phyloP scores from a whole-genome alignment of 2,888 invertebrate species.

The Agriopis leucophaearia region DNA sequence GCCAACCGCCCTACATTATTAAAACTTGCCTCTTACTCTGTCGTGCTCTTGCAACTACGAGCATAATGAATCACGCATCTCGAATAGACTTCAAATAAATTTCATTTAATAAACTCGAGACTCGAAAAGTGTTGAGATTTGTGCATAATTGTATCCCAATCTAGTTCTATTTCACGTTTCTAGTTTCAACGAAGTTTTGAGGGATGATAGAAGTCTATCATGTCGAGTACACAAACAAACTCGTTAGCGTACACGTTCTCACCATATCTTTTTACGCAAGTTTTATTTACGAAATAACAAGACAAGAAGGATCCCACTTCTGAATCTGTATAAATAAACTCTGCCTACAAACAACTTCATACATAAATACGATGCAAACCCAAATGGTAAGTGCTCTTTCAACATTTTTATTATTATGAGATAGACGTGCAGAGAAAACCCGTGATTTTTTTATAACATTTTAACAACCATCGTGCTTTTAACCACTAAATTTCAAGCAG shows the following conservation, averaged over 20 bases:
- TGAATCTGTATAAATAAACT: conserved; percentile 16
- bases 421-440: conserved; percentile 40
- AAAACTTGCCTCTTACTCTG: conserved; percentile 82
- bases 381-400: conserved; percentile 27
- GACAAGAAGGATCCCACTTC: conserved; percentile 7
- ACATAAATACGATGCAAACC: conserved; percentile 27
- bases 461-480: conserved; percentile 45
- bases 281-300: conserved; percentile 38
- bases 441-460: conserved; percentile 45
- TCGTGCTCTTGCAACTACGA: conserved; percentile 69
- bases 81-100: conserved; percentile 70
- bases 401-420: conserved; percentile 33
- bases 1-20: conserved; percentile 84
- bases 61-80: conserved; percentile 78
- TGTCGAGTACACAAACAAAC: conserved; percentile 52
- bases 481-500: conserved; percentile 36
- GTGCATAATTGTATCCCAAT: conserved; percentile 47
- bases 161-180: conserved; percentile 48
- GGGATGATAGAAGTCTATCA: too few species aligned
- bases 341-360: conserved; percentile 25
- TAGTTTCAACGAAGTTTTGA: conserved; percentile 53
- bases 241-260: conserved; percentile 54
- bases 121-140: conserved; percentile 52
- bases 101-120: conserved; percentile 54
- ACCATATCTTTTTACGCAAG: conserved; percentile 46